Evolutionary conservation across 2,113 vertebrate species (phyloP), one percentile per base, ranked within the genome.

Genomic region (Passer montanus): DNA sequence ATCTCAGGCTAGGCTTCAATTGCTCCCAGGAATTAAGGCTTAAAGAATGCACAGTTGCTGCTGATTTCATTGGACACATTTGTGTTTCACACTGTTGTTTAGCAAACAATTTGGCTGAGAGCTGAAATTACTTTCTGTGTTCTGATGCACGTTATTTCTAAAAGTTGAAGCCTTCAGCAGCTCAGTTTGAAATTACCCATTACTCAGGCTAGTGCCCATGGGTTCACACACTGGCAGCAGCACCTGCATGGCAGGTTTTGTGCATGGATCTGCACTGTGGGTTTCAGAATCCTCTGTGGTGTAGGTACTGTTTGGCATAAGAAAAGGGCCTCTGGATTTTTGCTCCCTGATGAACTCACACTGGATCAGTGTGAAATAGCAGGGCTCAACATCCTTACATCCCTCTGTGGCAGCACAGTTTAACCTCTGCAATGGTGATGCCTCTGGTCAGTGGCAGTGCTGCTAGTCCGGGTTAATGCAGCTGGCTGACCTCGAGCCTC

Each of bases 41-140:
- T 26, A 55, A 77, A 63, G 16, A 86, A 73, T 15, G 19, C 68
- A 33, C 8, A 50, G 11, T 31, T 68, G 64, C 52, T 87, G 52
- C 66, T 44, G 43, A 59, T 94, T 89, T 81, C 9, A 1, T 41
- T 63, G 49, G 24, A 41, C 27, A 44, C 10, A 27, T 76, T 72
- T 56, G 27, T 33, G 35, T 74, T 84, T 72, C 27, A 24, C 33
- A 43, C 58, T 53, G 44, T 24, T 84, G 77, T 90, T 93, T 14
- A 68, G 30, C 13, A 78, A 95, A 85, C 62, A 69, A 60, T 93
- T 93, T 85, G 47, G 66, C 66, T 87, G 62, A 93, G 63, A 94
- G 76, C 27, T 77, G 69, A 69, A 80, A 84, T 64, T 76, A 55
- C n/a, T 53, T 81, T 67, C 64, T 78, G 0, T 64, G 17, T 70